A percentile compares a stretch with the other conserved stretches of the same genome.
These are phyloP conservation scores for Drosophila takahashii DNA, from an alignment of 1,140 invertebrate genomes.

Conservation along the genomic window DNA sequence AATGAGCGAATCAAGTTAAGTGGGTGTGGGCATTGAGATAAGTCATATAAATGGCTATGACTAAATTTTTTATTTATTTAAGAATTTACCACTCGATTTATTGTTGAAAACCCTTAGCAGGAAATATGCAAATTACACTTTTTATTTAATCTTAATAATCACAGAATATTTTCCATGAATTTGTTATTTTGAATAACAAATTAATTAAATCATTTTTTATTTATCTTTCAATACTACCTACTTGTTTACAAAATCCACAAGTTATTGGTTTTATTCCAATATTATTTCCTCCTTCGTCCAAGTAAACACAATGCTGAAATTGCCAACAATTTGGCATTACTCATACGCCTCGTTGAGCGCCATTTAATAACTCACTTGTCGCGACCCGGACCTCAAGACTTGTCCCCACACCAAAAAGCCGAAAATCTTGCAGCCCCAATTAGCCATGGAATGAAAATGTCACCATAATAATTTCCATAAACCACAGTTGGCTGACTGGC, in stretches of 20 bases:
- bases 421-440: constrained; percentile 54
- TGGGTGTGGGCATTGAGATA: constrained; percentile 10
- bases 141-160: not conserved
- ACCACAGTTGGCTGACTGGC: constrained; percentile 68
- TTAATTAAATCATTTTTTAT: not conserved
- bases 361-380: constrained; percentile 57
- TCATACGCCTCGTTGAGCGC: constrained; percentile 42
- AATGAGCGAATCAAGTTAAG: constrained; percentile 21
- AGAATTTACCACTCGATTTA: not conserved
- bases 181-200: not conserved
- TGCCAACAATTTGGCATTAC: constrained; percentile 25
- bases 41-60: not conserved
- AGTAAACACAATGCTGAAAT: constrained; percentile 2
- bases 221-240: not conserved
- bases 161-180: not conserved
- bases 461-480: constrained; percentile 73
- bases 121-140: not conserved
- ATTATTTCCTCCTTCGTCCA: not conserved
- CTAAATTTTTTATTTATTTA: not conserved
- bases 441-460: constrained; percentile 76
- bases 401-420: not conserved
- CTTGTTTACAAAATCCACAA: not conserved
- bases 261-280: not conserved
- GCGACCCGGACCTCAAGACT: constrained; percentile 1
- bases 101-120: not conserved